These are phyloP conservation scores for Andrena fulva DNA, from an alignment of 2,888 invertebrate genomes.

Conservation along the genomic window DNA sequence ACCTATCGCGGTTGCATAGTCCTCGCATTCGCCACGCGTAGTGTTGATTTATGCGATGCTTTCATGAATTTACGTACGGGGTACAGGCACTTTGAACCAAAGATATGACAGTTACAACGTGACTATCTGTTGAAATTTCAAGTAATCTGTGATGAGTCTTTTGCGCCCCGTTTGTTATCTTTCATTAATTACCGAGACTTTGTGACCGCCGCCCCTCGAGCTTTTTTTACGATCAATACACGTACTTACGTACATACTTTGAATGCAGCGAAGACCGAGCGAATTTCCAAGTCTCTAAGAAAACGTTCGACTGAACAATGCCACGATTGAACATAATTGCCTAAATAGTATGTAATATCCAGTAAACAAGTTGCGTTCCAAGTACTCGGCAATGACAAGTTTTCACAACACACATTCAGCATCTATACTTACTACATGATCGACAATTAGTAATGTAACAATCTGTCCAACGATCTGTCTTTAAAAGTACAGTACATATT, in stretches of 20 bases:
- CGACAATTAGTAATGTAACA: conserved; percentile 2
- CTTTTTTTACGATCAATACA: conserved; percentile 48
- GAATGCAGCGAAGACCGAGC: conserved; percentile 5
- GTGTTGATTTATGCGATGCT: conserved; percentile 13
- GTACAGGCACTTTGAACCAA: neutral
- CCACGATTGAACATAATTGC: conserved; percentile 1
- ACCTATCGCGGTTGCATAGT: too few relatives aligned
- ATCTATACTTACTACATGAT: neutral
- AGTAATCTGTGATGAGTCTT: conserved; percentile 20
- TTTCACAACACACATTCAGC: neutral
- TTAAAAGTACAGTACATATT: neutral
- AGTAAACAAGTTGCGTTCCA: conserved; percentile 6
- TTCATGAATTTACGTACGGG: conserved; percentile 3
- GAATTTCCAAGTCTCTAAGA: conserved; percentile 19
- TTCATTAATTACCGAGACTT: conserved; percentile 9
- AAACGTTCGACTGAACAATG: conserved; percentile 13
- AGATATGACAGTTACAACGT: conserved; percentile 17
- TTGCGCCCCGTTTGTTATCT: neutral
- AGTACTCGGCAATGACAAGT: conserved; percentile 14
- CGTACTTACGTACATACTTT: neutral
- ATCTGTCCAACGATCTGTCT: conserved; percentile 16
- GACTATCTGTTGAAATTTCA: neutral
- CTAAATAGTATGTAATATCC: neutral
- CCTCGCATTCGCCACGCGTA: conserved; percentile 1
- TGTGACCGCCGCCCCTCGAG: conserved; percentile 1